These are phyloP conservation scores for Perdita meconis DNA, from an alignment of 2,888 invertebrate genomes.

Conservation along the genomic window DNA sequence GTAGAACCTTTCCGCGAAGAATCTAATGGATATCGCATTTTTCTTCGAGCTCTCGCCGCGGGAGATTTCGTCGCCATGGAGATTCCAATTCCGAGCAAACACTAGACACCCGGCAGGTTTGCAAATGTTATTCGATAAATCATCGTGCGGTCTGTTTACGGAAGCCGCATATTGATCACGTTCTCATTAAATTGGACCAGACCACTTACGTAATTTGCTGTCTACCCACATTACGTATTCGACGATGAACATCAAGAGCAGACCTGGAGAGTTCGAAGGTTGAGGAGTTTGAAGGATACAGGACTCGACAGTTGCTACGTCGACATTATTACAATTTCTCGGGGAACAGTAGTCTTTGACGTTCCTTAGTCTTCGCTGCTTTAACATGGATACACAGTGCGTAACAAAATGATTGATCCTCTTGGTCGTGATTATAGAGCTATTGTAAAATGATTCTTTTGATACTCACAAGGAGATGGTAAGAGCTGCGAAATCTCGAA, in stretches of 20 bases:
- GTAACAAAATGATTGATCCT: no score
- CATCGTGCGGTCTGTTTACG: background rate
- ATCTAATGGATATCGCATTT: no score
- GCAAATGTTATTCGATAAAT: slow-evolving; percentile 12
- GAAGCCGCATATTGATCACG: slow-evolving; percentile 20
- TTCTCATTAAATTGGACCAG: slow-evolving; percentile 34
- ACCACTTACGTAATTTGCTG: slow-evolving; percentile 35
- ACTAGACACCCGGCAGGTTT: background rate
- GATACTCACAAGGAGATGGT: no score
- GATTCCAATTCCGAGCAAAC: no score
- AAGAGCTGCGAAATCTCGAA: no score
- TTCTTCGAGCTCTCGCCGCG: no score
- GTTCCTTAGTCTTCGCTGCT: background rate
- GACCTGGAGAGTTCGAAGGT: background rate
- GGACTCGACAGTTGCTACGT: slow-evolving; percentile 1
- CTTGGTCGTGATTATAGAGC: no score
- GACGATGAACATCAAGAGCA: slow-evolving; percentile 27
- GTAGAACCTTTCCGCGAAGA: no score
- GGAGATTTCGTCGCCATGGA: background rate
- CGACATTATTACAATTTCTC: background rate
- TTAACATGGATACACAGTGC: no score
- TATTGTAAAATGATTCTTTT: no score
- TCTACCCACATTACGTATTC: slow-evolving; percentile 42
- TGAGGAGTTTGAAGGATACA: slow-evolving; percentile 20
- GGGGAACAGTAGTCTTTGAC: background rate